phyloP scores from a whole-genome alignment of 1,140 invertebrate genomes.

The Plodia interpunctella region DNA sequence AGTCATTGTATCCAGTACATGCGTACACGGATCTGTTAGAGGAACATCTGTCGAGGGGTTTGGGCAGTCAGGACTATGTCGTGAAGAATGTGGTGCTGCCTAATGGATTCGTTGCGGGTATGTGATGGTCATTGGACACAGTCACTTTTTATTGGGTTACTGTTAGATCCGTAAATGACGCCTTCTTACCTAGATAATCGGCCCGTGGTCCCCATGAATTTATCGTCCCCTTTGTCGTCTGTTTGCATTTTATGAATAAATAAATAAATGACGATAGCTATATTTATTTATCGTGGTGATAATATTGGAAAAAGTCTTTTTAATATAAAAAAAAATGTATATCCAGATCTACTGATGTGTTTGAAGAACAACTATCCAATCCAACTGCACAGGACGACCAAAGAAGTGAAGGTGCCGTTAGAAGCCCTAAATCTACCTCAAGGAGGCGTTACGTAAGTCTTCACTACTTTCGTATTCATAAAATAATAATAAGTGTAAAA shows the following conservation, averaged over 20 bases:
- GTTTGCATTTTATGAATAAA: no score
- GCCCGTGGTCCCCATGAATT: no score
- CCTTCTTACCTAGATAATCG: no score
- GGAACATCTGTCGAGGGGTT: conserved; percentile 35
- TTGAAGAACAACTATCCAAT: conserved; percentile 49
- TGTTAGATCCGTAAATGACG: no score
- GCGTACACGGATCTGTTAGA: conserved; percentile 30
- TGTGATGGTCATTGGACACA: background rate
- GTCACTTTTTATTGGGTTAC: no score
- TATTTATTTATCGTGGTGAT: no score
- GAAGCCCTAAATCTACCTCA: conserved; percentile 41
- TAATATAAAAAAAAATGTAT: background rate
- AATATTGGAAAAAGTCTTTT: no score
- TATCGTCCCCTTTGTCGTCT: no score
- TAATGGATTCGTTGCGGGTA: conserved; percentile 53
- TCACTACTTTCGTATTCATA: no score
- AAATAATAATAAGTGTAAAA: no score
- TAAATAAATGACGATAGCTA: no score
- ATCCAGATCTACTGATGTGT: conserved; percentile 44
- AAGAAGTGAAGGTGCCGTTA: conserved; percentile 36
- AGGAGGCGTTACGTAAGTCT: conserved; percentile 42
- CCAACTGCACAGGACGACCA: conserved; percentile 22
- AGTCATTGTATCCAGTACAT: conserved; percentile 42
- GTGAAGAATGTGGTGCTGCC: conserved; percentile 50
- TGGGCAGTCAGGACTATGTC: conserved; percentile 46